These are phyloP conservation scores for Hafferia zeledoni DNA, from an alignment of 2,797 vertebrate species.

Conservation along the genomic window DNA sequence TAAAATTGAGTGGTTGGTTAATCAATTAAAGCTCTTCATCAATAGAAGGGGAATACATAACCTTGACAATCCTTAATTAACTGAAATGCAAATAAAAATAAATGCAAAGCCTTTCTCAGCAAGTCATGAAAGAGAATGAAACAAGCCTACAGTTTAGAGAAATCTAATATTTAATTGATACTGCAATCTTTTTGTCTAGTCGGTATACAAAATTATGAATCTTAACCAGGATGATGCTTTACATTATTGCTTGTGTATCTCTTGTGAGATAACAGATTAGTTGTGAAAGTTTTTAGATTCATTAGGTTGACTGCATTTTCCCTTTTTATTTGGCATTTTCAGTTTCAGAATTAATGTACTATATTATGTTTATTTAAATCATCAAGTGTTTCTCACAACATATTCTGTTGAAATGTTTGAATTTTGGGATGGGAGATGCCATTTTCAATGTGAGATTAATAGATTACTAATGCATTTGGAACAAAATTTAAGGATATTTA, in stretches of 20 bases:
- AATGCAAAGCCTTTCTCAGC: neutral
- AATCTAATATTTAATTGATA: neutral
- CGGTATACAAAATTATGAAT: neutral
- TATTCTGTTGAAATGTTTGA: neutral
- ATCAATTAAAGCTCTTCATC: neutral
- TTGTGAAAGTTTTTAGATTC: neutral
- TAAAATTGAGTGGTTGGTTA: neutral
- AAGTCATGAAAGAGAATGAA: neutral
- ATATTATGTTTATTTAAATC: neutral
- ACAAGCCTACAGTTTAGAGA: neutral
- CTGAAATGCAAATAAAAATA: neutral
- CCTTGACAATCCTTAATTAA: neutral
- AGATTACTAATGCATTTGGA: neutral
- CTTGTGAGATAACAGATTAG: neutral
- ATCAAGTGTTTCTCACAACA: neutral
- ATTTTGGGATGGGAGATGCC: neutral
- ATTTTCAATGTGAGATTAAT: neutral
- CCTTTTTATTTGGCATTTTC: neutral
- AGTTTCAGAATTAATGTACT: neutral
- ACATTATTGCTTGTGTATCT: neutral
- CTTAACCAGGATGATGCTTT: neutral
- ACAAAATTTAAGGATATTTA: neutral
- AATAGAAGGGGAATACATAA: neutral
- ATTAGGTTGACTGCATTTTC: neutral
- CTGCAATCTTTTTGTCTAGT: neutral